Conservation (phyloP, 2,113 vertebrate genomes). For the Dipodomys stephensi region DNA sequence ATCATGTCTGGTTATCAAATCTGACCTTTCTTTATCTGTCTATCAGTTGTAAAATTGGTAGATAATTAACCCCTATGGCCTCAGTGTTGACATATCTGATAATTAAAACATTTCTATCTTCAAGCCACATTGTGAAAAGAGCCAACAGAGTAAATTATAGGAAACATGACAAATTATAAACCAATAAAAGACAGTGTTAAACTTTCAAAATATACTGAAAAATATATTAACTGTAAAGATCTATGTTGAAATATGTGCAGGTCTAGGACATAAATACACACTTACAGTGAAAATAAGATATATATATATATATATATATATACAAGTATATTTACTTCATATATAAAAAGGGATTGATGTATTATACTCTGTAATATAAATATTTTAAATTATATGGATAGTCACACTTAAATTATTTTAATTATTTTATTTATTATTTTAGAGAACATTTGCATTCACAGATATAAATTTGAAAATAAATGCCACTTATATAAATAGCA, state of each 20-base stretch:
- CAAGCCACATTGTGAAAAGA: no score
- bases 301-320: not conserved
- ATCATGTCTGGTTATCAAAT: not conserved
- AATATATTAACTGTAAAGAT: not conserved
- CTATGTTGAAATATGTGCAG: not conserved
- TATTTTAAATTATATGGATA: conserved; percentile 17
- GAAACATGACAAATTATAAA: conserved; percentile 21
- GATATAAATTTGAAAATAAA: conserved; percentile 57
- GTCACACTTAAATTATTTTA: conserved; percentile 27
- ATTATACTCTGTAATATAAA: not conserved
- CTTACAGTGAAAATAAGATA: conserved; percentile 42
- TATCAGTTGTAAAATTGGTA: not conserved
- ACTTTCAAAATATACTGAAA: conserved; percentile 19
- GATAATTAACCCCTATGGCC: not conserved
- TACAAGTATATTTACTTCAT: not conserved
- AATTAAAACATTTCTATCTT: no score
- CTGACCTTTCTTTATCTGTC: not conserved
- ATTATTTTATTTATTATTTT: conserved; percentile 5
- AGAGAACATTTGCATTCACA: conserved; percentile 16
- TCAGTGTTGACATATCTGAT: conserved; percentile 6
- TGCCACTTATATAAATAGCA: not conserved
- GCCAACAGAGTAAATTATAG: no score
- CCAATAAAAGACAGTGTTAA: not conserved
- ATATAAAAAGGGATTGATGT: not conserved
- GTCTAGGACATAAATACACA: not conserved